A percentile compares a stretch with the other conserved stretches of the same genome.
phyloP scores from a whole-genome alignment of 2,888 invertebrate species.

The Agrotis puta region DNA sequence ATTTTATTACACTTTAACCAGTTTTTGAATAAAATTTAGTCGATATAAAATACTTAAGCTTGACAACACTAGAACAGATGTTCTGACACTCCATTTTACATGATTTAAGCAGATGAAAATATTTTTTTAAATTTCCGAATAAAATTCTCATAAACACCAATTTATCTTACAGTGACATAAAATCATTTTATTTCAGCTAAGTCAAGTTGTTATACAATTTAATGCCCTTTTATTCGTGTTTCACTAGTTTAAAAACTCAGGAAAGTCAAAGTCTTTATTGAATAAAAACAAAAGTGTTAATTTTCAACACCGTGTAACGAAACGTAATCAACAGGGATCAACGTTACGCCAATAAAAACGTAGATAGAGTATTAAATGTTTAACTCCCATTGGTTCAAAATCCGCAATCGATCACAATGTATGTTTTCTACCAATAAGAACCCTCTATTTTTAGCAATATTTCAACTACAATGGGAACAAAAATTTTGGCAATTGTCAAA shows the following conservation, averaged over 20 bases:
- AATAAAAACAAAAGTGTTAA: neutral
- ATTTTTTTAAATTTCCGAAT: rapidly evolving
- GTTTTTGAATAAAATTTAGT: neutral
- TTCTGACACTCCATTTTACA: conserved; percentile 15
- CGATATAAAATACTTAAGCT: neutral
- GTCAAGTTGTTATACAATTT: too few species aligned
- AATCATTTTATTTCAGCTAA: too few species aligned
- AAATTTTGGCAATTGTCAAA: conserved; percentile 74
- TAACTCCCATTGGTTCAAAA: conserved; percentile 75
- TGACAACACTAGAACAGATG: conserved; percentile 17
- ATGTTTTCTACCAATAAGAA: conserved; percentile 71
- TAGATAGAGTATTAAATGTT: conserved; percentile 80
- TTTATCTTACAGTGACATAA: too few species aligned
- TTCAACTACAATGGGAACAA: conserved; percentile 54
- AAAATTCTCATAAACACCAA: too few species aligned
- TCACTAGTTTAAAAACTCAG: neutral
- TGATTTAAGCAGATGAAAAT: neutral
- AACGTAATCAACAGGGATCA: conserved; percentile 54
- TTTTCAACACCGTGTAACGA: conserved; percentile 57
- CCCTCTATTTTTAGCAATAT: neutral
- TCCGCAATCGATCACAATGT: conserved; percentile 63
- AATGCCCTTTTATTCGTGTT: too few species aligned
- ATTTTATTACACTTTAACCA: rapidly evolving
- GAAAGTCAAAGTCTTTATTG: neutral
- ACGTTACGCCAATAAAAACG: conserved; percentile 70